Percentiles rank a stretch among this genome's conserved stretches.
These are phyloP conservation scores for Passer domesticus DNA, from an alignment of 2,113 vertebrate species.

Conservation along the genomic window DNA sequence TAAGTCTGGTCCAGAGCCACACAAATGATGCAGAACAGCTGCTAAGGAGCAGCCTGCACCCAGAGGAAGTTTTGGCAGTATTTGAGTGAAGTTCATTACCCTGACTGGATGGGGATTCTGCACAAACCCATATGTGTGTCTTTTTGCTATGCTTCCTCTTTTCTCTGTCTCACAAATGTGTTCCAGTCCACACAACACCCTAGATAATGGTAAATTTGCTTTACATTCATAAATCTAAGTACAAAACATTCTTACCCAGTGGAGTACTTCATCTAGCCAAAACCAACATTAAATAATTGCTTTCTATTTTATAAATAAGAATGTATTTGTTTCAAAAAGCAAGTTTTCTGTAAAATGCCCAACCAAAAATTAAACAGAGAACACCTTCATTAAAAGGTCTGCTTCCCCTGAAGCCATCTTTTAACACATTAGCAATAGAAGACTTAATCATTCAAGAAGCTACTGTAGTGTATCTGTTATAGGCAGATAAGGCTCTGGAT, in stretches of 20 bases:
- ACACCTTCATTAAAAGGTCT: not conserved
- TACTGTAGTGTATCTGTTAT: not conserved
- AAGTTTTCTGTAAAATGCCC: not conserved
- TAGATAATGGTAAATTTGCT: not conserved
- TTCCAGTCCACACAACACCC: not conserved
- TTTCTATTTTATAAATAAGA: not conserved
- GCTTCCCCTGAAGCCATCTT: not conserved
- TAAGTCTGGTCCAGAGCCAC: not conserved
- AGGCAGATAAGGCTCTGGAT: constrained; percentile 6
- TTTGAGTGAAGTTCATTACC: not conserved
- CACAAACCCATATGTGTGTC: not conserved
- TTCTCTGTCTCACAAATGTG: not conserved
- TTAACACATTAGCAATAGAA: not conserved
- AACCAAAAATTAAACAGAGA: not conserved
- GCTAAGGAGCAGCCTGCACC: not conserved
- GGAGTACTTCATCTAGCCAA: not conserved
- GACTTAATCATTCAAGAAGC: not conserved
- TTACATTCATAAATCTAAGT: not conserved
- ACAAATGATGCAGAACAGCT: not conserved
- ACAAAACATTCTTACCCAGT: not conserved
- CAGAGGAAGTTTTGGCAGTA: not conserved
- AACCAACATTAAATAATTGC: not conserved
- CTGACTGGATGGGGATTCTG: not conserved
- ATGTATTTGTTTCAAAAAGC: not conserved
- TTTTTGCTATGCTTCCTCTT: not conserved